Base-by-base conservation (phyloP, 2,888 invertebrate genomes). In the Acleris literana region DNA sequence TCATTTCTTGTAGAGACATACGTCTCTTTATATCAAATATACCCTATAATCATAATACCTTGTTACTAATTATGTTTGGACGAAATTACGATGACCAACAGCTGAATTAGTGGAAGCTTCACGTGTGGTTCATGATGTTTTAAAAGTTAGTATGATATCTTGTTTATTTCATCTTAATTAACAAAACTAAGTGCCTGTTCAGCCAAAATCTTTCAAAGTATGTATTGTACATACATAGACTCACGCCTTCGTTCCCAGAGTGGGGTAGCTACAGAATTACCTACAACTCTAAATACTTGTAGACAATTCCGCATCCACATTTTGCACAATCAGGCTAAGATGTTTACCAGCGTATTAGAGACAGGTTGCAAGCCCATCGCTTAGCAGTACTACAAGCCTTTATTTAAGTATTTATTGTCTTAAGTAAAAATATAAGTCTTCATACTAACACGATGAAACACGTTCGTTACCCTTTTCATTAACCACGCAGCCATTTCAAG, bases 1-100 rank as follows among this genome's bases (percentile, higher is more conserved):
- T 95, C 85, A 96, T 88, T 93, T 95, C 95, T 84, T 93, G 93
- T 75, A 95, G 93, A 90, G 94, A 94, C 92, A 94, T 94, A 79
- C 94, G 94, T 92, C 95, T 94, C 90, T 93, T 93, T 89, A 94
- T 94, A 83, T 94, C 93, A 94, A 94, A 95, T 86, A 95, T 90
- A 84, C 93, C 95, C 95, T 95, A 94, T 88, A 94, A 93, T 91
- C 88, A 88, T 86, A 80, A 88, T 80, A 74, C 82, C 74, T 80
- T 75, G 84, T 87, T 86, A 87, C 76, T 77, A 72, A 71, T 70
- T 63, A 68, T 53, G 62, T 62, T 39, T 22, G 48, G 52, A 22
- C n/a, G 66, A 62, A 13, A 48, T 52, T 57, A 22, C 7, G 20
- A 62, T 57, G 66, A 62, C 48, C 57, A 62, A 18, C 25, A 66